phyloP scores from a whole-genome alignment of 2,113 vertebrate genomes.

The Varanus salvator region DNA sequence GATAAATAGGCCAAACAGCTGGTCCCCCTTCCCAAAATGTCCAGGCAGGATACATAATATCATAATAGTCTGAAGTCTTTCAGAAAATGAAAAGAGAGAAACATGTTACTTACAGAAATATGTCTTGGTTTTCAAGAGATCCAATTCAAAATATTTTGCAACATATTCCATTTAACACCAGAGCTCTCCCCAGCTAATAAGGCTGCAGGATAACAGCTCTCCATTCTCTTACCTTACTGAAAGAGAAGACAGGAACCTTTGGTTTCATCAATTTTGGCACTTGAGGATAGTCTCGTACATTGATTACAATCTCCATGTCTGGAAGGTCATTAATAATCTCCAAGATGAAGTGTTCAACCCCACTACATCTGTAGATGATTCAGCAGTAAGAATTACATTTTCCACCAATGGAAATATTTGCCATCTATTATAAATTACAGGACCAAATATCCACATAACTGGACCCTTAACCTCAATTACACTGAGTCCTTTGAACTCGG shows the following conservation, averaged over 20 bases:
- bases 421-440: neutral
- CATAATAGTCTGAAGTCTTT: constrained; percentile 91
- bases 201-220: neutral
- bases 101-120: neutral
- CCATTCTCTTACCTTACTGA: constrained; percentile 89
- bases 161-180: neutral
- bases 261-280: constrained; percentile 91
- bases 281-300: constrained; percentile 96
- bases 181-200: neutral
- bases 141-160: fast-evolving
- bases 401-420: neutral
- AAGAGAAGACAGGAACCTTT: constrained; percentile 90
- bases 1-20: constrained; percentile 98
- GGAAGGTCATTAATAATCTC: constrained; percentile 86
- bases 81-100: constrained; percentile 43
- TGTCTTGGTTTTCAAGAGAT: constrained; percentile 5
- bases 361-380: constrained; percentile 85
- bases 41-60: constrained; percentile 99
- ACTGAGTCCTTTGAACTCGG: neutral
- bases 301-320: constrained; percentile 95
- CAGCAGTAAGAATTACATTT: neutral
- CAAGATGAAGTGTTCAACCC: constrained; percentile 95
- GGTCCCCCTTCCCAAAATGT: constrained; percentile 99
- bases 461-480: neutral
- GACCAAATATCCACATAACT: neutral